phyloP scores from a whole-genome alignment of 2,113 vertebrate genomes.

The Serilophus lunatus region DNA sequence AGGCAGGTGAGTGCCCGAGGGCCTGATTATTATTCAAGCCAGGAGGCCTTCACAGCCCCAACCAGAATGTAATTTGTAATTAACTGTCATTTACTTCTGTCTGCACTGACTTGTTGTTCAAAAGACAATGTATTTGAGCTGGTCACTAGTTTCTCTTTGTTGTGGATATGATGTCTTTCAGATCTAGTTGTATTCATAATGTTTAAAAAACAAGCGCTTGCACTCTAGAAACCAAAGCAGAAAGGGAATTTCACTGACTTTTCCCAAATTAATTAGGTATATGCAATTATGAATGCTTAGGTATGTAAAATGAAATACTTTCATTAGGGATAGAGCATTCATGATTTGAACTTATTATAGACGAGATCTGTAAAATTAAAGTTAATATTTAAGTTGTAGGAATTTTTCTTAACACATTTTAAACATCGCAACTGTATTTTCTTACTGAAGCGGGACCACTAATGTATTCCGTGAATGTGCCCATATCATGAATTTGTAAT shows the following conservation, averaged over 20 bases:
- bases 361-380: background rate
- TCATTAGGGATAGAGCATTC: background rate
- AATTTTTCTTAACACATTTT: conserved; percentile 43
- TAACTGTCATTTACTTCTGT: conserved; percentile 86
- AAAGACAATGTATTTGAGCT: conserved; percentile 72
- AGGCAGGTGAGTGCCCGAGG: conserved; percentile 86
- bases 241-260: conserved; percentile 36
- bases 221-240: conserved; percentile 44
- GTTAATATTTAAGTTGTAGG: conserved; percentile 50
- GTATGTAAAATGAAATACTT: conserved; percentile 10
- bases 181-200: conserved; percentile 61
- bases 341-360: conserved; percentile 13
- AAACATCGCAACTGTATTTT: conserved; percentile 46
- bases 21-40: conserved; percentile 81
- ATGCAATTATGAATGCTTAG: conserved; percentile 24
- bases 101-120: conserved; percentile 79
- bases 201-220: conserved; percentile 47
- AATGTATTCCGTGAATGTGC: conserved; percentile 52
- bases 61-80: conserved; percentile 86
- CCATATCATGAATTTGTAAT: conserved; percentile 64
- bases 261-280: conserved; percentile 49
- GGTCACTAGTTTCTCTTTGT: conserved; percentile 76
- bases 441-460: background rate
- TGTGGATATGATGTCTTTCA: conserved; percentile 72
- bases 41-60: conserved; percentile 73